phyloP scores from a whole-genome alignment of 2,888 invertebrate species.

The Dioctria linearis region DNA sequence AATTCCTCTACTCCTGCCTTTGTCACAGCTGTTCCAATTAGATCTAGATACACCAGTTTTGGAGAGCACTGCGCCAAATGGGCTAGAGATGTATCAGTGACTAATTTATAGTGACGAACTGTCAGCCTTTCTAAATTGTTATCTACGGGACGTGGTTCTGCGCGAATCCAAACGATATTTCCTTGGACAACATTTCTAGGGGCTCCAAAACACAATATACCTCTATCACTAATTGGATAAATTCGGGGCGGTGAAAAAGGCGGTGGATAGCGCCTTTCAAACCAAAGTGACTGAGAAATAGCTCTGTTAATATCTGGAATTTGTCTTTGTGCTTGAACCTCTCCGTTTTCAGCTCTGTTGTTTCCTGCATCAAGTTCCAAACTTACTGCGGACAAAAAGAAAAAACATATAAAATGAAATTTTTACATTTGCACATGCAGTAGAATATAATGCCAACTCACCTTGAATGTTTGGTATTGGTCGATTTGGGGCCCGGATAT shows the following conservation, averaged over 20 bases:
- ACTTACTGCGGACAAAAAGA: neutral
- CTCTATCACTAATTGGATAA: slow-evolving; percentile 67
- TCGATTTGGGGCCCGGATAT: slow-evolving; percentile 1
- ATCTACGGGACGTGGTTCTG: slow-evolving; percentile 68
- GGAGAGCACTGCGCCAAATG: slow-evolving; percentile 78
- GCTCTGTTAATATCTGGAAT: slow-evolving; percentile 48
- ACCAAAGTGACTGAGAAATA: slow-evolving; percentile 56
- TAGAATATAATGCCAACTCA: neutral
- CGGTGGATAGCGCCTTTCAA: slow-evolving; percentile 54
- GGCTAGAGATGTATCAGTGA: slow-evolving; percentile 76
- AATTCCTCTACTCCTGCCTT: slow-evolving; percentile 76
- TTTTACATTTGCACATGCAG: no score
- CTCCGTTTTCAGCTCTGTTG: slow-evolving; percentile 1
- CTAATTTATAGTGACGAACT: slow-evolving; percentile 75
- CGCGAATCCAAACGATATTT: slow-evolving; percentile 69
- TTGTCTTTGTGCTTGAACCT: slow-evolving; percentile 17
- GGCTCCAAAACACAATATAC: slow-evolving; percentile 68
- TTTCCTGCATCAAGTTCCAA: slow-evolving; percentile 14
- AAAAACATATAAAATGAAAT: neutral
- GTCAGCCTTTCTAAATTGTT: slow-evolving; percentile 73
- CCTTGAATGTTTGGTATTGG: slow-evolving; percentile 29
- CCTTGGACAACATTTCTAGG: slow-evolving; percentile 66
- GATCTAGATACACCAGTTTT: slow-evolving; percentile 75
- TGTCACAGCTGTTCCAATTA: slow-evolving; percentile 79
- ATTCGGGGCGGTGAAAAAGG: slow-evolving; percentile 55